A percentile compares a stretch with the other conserved stretches of the same genome.
phyloP scores from a whole-genome alignment of 2,888 invertebrate species.

The Ochropacha duplaris region DNA sequence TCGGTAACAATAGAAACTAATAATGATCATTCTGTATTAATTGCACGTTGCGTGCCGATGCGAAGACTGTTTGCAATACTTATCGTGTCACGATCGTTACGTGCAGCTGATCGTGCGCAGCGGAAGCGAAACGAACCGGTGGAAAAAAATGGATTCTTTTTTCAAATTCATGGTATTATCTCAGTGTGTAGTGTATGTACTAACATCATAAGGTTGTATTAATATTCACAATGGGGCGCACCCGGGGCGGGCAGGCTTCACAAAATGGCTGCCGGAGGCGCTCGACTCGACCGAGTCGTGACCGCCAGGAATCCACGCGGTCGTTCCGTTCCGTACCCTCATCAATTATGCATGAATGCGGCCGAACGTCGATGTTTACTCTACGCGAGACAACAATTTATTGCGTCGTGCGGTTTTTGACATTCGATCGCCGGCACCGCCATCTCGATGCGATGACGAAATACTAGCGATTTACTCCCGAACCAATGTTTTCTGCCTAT shows the following conservation, averaged over 20 bases:
- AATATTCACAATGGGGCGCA: constrained; percentile 69
- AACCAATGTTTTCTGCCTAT: constrained; percentile 7
- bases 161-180: constrained; percentile 50
- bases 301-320: constrained; percentile 78
- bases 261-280: constrained; percentile 79
- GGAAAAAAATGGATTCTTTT: constrained; percentile 36
- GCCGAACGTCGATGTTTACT: constrained; percentile 78
- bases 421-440: constrained; percentile 63
- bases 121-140: constrained; percentile 47
- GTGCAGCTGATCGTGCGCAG: constrained; percentile 51
- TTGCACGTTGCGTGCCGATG: constrained; percentile 61
- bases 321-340: constrained; percentile 72
- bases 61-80: constrained; percentile 55
- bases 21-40: constrained; percentile 73
- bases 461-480: constrained; percentile 50
- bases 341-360: constrained; percentile 83
- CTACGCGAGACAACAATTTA: constrained; percentile 79
- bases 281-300: constrained; percentile 68
- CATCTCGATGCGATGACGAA: constrained; percentile 55
- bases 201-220: constrained; percentile 66
- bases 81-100: constrained; percentile 60
- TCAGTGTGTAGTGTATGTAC: constrained; percentile 36
- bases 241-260: constrained; percentile 68
- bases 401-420: constrained; percentile 80
- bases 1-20: constrained; percentile 76